Conservation (phyloP, 1,140 invertebrate species). For the Frieseomelitta varia region DNA sequence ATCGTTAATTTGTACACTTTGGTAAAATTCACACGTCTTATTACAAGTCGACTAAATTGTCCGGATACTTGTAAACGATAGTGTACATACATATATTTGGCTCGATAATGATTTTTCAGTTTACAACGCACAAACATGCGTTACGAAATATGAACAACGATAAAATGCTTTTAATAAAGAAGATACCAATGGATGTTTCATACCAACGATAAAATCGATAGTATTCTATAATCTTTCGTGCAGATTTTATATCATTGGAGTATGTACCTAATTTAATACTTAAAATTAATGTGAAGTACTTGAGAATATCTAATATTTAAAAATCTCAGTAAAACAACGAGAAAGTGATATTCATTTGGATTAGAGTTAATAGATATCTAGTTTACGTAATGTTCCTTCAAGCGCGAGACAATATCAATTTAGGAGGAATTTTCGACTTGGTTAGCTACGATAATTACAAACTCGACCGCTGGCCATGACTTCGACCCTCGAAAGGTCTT, state of each 20-base stretch:
- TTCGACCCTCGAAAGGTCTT: not conserved
- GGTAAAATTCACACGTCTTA: no score
- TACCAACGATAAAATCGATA: not conserved
- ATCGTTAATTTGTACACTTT: no score
- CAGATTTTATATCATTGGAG: no score
- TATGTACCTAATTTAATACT: no score
- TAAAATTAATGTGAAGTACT: no score
- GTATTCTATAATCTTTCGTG: not conserved
- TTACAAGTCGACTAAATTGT: no score
- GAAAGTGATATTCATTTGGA: not conserved
- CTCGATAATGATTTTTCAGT: no score
- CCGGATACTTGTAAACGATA: no score
- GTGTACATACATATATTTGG: no score
- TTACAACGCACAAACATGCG: no score
- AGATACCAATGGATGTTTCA: not conserved
- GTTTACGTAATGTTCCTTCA: not conserved
- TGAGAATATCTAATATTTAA: not conserved
- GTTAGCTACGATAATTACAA: constrained; percentile 21
- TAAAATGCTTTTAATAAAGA: no score
- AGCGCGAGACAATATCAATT: constrained; percentile 2
- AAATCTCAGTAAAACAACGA: not conserved
- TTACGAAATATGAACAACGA: no score
- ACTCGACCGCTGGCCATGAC: not conserved
- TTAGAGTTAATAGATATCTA: not conserved
- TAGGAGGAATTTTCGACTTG: constrained; percentile 9